Percentiles rank a stretch among this genome's conserved stretches.
These are phyloP conservation scores for Melanotus villosus DNA, from an alignment of 2,888 invertebrate species.

Conservation along the genomic window DNA sequence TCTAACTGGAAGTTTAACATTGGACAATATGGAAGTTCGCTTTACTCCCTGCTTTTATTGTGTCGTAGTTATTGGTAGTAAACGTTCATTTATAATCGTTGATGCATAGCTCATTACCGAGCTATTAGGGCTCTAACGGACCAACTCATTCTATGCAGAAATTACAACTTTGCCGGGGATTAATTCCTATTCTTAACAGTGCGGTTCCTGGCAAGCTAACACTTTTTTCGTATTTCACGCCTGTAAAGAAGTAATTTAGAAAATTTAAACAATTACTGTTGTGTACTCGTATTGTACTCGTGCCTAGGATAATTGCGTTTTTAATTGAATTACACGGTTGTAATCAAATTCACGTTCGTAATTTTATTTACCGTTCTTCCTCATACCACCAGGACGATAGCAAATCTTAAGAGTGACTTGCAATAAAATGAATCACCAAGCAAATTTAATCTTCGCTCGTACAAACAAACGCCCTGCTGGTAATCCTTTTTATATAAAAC, in stretches of 20 bases:
- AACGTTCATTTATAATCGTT: slow-evolving; percentile 45
- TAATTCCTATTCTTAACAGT: slow-evolving; percentile 3
- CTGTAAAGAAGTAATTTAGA: slow-evolving; percentile 22
- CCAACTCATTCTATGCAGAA: slow-evolving; percentile 50
- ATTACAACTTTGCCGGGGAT: slow-evolving; percentile 38
- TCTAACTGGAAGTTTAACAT: slow-evolving; percentile 44
- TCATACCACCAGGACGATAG: background rate
- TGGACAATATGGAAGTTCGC: slow-evolving; percentile 37
- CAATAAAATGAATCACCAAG: background rate
- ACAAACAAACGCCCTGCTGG: too few species aligned
- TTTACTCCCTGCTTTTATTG: slow-evolving; percentile 28
- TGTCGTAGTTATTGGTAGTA: slow-evolving; percentile 14
- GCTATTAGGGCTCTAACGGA: slow-evolving; percentile 54
- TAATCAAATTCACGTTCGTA: slow-evolving; percentile 17
- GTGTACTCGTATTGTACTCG: slow-evolving; percentile 5
- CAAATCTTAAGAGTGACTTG: background rate
- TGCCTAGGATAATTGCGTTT: slow-evolving; percentile 24
- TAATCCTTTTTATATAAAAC: background rate
- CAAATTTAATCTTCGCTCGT: too few species aligned
- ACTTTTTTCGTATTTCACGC: slow-evolving; percentile 33
- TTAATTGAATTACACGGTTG: slow-evolving; percentile 28
- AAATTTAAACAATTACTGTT: slow-evolving; percentile 32
- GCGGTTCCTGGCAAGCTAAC: background rate
- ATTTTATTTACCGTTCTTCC: slow-evolving; percentile 19
- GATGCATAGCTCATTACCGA: slow-evolving; percentile 53